A percentile compares a stretch with the other conserved stretches of the same genome.
These are phyloP conservation scores for Cottus gobio DNA, from an alignment of 2,113 vertebrate species.

Conservation along the genomic window DNA sequence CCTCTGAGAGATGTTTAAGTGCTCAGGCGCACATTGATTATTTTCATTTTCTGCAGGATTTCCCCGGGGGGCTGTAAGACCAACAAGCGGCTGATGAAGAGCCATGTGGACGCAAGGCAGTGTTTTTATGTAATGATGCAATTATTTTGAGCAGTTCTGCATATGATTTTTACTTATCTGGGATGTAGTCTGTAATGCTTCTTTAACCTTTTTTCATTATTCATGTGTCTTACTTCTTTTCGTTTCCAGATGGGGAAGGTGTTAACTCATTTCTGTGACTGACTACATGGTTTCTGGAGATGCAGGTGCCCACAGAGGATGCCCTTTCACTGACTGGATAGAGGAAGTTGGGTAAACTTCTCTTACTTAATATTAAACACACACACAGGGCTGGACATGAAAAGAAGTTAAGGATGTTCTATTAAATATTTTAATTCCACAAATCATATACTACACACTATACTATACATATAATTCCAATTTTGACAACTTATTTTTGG, in stretches of 20 bases:
- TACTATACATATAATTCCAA: no score
- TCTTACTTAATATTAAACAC: not conserved
- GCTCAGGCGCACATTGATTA: conserved; percentile 23
- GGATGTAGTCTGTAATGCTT: not conserved
- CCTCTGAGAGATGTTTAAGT: not conserved
- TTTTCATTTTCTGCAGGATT: not conserved
- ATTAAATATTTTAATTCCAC: not conserved
- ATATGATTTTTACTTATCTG: not conserved
- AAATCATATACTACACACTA: not conserved
- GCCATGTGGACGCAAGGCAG: not conserved
- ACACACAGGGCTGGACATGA: not conserved
- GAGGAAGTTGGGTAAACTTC: conserved; percentile 58
- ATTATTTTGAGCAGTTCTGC: not conserved
- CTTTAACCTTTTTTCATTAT: not conserved
- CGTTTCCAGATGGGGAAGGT: conserved; percentile 63
- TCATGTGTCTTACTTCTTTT: not conserved
- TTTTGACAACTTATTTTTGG: not conserved
- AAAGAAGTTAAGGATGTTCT: not conserved
- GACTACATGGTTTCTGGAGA: conserved; percentile 65
- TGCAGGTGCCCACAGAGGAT: conserved; percentile 59
- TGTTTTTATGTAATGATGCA: not conserved
- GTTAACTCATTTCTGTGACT: conserved; percentile 30
- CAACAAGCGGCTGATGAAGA: conserved; percentile 12
- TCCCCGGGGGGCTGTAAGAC: not conserved
- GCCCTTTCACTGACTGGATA: conserved; percentile 68